A percentile compares a stretch with the other conserved stretches of the same genome.
These are phyloP conservation scores for Lasioglossum malachurum DNA, from an alignment of 2,888 invertebrate genomes.

Conservation along the genomic window DNA sequence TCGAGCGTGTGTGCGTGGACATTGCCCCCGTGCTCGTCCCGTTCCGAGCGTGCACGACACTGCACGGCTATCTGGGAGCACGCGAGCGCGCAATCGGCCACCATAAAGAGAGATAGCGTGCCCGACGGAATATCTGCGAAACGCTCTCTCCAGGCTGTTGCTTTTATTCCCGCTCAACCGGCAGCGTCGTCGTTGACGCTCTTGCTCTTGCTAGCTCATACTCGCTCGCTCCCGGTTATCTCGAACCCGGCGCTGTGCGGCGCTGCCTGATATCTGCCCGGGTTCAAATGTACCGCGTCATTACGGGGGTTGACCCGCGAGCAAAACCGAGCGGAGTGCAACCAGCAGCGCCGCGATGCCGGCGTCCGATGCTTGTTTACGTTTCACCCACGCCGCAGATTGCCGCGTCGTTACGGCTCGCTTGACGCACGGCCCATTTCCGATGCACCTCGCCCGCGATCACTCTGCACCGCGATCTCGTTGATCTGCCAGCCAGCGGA, in stretches of 20 bases:
- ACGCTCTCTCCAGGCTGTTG: conserved; percentile 54
- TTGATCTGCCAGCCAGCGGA: neutral
- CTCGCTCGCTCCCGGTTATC: conserved; percentile 53
- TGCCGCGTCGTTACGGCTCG: conserved; percentile 38
- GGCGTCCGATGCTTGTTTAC: conserved; percentile 48
- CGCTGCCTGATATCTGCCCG: conserved; percentile 59
- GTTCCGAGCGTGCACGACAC: conserved; percentile 32
- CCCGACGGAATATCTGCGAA: conserved; percentile 68
- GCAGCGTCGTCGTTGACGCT: conserved; percentile 38
- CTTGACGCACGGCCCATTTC: conserved; percentile 43
- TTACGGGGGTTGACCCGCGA: conserved; percentile 35
- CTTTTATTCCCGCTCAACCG: conserved; percentile 63
- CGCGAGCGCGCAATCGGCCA: conserved; percentile 69
- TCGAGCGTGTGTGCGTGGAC: conserved; percentile 13
- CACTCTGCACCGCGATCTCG: neutral
- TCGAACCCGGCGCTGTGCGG: conserved; percentile 23
- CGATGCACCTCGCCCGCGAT: conserved; percentile 25
- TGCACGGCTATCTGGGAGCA: conserved; percentile 59
- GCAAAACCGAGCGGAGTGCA: neutral
- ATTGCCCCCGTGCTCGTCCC: conserved; percentile 28
- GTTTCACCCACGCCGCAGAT: conserved; percentile 29
- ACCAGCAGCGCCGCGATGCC: conserved; percentile 19
- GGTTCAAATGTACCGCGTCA: conserved; percentile 62
- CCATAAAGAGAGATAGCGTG: conserved; percentile 71
- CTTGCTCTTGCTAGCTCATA: neutral